phyloP scores from a whole-genome alignment of 2,797 vertebrate genomes.

The Aphelocoma californica region DNA sequence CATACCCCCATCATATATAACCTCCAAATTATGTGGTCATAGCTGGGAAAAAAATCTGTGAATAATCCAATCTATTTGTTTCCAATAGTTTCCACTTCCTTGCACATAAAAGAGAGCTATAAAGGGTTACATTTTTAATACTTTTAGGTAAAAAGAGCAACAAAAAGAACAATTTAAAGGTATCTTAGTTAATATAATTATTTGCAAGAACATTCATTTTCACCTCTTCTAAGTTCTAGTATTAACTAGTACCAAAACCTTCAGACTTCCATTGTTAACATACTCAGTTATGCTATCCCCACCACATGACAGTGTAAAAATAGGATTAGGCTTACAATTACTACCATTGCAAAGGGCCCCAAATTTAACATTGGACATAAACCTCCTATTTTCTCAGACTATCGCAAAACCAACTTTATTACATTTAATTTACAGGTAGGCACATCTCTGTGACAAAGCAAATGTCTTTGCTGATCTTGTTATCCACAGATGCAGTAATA shows the following conservation, averaged over 20 bases:
- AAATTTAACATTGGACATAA: neutral
- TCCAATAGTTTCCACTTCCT: neutral
- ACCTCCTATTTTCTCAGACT: neutral
- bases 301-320: neutral
- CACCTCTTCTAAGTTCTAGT: neutral
- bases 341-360: neutral
- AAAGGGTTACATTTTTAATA: neutral
- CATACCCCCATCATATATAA: accelerated
- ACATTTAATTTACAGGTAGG: neutral
- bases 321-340: neutral
- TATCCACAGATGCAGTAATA: slow-evolving; percentile 11
- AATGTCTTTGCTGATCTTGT: neutral
- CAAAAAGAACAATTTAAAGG: neutral
- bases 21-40: neutral
- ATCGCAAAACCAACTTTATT: neutral
- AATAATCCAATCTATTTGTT: neutral
- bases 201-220: neutral
- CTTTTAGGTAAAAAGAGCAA: neutral
- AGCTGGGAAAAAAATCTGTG: neutral
- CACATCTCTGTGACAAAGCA: neutral
- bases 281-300: neutral
- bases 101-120: neutral
- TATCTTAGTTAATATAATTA: neutral
- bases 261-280: neutral
- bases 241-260: neutral